Evolutionary conservation across 2,113 vertebrate species (phyloP), one percentile per base, ranked within the genome.

Genomic region (Ammospiza nelsoni): DNA sequence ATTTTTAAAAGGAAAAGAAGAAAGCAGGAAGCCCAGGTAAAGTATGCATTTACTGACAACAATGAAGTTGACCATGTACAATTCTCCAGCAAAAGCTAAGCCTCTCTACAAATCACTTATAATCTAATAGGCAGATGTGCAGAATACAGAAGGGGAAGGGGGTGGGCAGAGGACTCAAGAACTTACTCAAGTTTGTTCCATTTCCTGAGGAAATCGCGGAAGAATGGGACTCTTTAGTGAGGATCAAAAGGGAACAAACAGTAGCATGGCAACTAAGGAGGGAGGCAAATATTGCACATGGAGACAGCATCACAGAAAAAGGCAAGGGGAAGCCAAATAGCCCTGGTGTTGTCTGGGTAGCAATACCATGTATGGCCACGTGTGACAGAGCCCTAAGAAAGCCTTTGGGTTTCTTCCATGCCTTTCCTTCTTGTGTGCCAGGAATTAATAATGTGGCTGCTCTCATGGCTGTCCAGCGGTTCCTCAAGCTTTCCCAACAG

Each of bases 181-280:
- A 96, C 44, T 91, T 90, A 44, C 39, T 77, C 9, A 62, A 87
- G 79, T 92, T 95, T 93, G 31, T 81, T 93, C 92, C 83, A 77
- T 90, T 96, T 96, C 90, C 95, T 96, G 94, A 89, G 92, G 83
- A 96, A 96, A 96, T 94, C 68, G 29, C 68, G 22, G 85, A 49
- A 93, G 49, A 92, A 80, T 61, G 73, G 68, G 79, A 65, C 54
- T 75, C 79, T 89, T 89, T 52, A 90, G 29, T 1, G 5, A 41
- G 61, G 72, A 75, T 75, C 67, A 72, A 86, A 94, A 86, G 51
- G 76, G 76, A 94, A 87, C 1, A 41, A 88, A 90, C 44, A 90
- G 73, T 90, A 92, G 49, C 84, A 46, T 39, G 49, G 92, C 82
- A 94, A 72, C 88, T 72, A 68, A 84, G 48, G 52, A 90, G 79